Conservation (phyloP, 2,113 vertebrate genomes). For the Dinomys branickii region DNA sequence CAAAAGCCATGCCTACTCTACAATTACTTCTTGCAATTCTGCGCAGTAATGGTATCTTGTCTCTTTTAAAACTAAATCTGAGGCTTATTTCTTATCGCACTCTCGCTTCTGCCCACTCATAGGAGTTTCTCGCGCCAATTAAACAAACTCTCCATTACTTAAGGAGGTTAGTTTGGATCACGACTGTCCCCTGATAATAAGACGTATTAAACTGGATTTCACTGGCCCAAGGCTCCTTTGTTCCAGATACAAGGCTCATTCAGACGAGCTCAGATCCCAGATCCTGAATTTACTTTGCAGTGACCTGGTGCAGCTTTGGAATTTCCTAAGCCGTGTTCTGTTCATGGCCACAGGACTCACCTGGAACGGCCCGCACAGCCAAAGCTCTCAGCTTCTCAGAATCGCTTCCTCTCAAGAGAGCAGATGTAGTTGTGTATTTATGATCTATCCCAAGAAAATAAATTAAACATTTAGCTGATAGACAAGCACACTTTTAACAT, state of each 20-base stretch:
- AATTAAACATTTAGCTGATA: constrained; percentile 59
- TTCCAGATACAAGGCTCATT: constrained; percentile 30
- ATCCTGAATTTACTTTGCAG: not conserved
- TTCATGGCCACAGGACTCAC: constrained; percentile 74
- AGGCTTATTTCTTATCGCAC: constrained; percentile 56
- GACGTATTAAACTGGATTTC: constrained; percentile 53
- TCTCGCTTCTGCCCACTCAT: constrained; percentile 61
- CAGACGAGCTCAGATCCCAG: constrained; percentile 6
- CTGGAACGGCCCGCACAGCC: constrained; percentile 59
- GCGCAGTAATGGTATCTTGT: constrained; percentile 77
- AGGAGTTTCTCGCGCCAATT: constrained; percentile 73
- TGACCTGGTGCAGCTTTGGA: not conserved
- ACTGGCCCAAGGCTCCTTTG: constrained; percentile 28
- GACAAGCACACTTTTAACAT: not conserved
- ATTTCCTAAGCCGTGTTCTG: not conserved
- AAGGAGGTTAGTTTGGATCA: constrained; percentile 66
- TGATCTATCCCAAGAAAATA: constrained; percentile 81
- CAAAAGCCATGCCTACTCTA: constrained; percentile 60
- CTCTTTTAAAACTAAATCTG: constrained; percentile 81
- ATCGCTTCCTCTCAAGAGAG: constrained; percentile 67
- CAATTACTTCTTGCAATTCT: constrained; percentile 73
- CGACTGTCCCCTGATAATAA: constrained; percentile 53
- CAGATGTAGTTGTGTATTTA: constrained; percentile 48
- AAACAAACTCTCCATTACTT: constrained; percentile 74
- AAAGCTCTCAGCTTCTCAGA: constrained; percentile 54